phyloP scores from a whole-genome alignment of 2,888 invertebrate species.

The Dione juno region DNA sequence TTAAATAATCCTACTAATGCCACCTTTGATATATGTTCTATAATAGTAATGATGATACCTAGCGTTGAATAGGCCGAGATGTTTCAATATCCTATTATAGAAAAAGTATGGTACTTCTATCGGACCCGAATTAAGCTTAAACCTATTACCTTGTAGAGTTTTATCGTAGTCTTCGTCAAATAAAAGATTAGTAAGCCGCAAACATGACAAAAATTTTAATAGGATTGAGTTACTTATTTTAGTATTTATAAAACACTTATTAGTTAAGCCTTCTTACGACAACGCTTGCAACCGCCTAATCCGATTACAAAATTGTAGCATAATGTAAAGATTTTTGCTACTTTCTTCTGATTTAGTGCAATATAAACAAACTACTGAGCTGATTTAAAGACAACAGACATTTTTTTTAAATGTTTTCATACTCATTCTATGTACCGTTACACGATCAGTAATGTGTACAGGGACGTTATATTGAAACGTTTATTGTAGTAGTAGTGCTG shows the following conservation, averaged over 20 bases:
- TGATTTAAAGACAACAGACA: background rate
- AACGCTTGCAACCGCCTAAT: constrained; percentile 5
- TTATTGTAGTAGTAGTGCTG: background rate
- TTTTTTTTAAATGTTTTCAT: background rate
- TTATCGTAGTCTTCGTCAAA: background rate
- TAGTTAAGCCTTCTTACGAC: background rate
- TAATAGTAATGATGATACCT: too few species aligned
- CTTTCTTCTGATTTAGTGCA: constrained; percentile 11
- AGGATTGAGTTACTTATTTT: background rate
- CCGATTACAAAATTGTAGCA: constrained; percentile 5
- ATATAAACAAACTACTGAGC: constrained; percentile 10
- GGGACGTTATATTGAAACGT: background rate
- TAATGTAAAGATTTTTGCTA: background rate
- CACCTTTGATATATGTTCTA: too few species aligned
- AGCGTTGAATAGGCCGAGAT: too few species aligned
- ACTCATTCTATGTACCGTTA: background rate
- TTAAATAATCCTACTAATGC: too few species aligned
- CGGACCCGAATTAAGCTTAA: background rate
- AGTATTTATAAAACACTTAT: background rate
- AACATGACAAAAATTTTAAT: background rate
- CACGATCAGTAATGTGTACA: background rate
- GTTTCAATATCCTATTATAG: too few species aligned
- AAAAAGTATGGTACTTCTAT: too few species aligned
- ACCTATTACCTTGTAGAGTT: too few species aligned
- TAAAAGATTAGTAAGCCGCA: background rate